Evolutionary conservation across 2,797 vertebrate genomes (phyloP).

Genomic region (Pipistrellus kuhlii): DNA sequence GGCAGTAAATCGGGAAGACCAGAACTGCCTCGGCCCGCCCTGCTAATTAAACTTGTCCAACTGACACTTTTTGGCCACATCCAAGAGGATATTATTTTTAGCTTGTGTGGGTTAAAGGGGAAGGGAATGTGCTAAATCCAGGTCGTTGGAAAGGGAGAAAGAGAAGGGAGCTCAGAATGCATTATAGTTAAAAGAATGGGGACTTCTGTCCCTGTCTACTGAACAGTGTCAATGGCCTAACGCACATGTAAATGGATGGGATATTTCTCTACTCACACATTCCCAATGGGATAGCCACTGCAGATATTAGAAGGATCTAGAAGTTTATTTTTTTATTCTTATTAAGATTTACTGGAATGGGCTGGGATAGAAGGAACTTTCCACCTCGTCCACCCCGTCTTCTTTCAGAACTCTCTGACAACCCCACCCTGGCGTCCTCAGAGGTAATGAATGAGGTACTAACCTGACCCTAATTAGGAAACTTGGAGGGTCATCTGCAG

Average conservation of each 20-base stretch:
- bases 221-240: not conserved
- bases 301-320: constrained; percentile 77
- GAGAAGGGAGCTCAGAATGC: constrained; percentile 80
- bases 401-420: not conserved
- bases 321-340: not conserved
- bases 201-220: constrained; percentile 21
- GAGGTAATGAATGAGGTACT: constrained; percentile 69
- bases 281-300: constrained; percentile 68
- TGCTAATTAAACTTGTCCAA: constrained; percentile 87
- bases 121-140: constrained; percentile 86
- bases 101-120: constrained; percentile 86
- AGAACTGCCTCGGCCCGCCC: constrained; percentile 81
- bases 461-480: constrained; percentile 55
- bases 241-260: constrained; percentile 81
- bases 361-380: fast-evolving
- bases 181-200: constrained; percentile 76
- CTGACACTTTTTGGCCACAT: constrained; percentile 81
- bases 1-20: constrained; percentile 80
- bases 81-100: constrained; percentile 88
- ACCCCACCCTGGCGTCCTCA: not conserved
- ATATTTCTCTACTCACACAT: constrained; percentile 73
- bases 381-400: not conserved
- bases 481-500: constrained; percentile 71
- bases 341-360: constrained; percentile 11
- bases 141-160: constrained; percentile 83